Evolutionary conservation across 2,113 vertebrate genomes (phyloP).

Genomic region (Lophochroa leadbeateri): DNA sequence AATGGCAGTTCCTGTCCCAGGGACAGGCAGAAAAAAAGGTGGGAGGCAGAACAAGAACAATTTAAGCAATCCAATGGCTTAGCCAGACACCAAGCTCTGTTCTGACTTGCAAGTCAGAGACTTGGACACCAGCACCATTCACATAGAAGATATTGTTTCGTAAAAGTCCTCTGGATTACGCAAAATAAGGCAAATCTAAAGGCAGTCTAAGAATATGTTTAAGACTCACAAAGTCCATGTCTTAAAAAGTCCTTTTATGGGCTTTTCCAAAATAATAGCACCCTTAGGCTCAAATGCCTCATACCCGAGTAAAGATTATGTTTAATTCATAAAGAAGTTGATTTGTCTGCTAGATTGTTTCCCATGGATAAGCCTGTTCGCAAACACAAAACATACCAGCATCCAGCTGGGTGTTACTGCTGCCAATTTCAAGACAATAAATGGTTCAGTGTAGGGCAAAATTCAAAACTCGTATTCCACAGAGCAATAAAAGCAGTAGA

Average conservation of each 20-base stretch:
- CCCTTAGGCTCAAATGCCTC: constrained; percentile 33
- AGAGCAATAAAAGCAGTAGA: constrained; percentile 47
- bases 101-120: not conserved
- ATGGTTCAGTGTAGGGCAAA: constrained; percentile 20
- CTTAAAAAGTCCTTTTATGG: constrained; percentile 38
- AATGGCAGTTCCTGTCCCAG: not conserved
- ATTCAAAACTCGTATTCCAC: constrained; percentile 28
- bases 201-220: constrained; percentile 11
- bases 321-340: constrained; percentile 29
- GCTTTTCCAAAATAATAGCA: constrained; percentile 49
- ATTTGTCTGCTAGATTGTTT: constrained; percentile 41
- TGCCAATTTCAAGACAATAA: constrained; percentile 58
- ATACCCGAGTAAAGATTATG: constrained; percentile 11
- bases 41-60: not conserved
- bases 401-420: constrained; percentile 45
- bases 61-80: not conserved
- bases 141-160: not conserved
- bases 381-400: constrained; percentile 27
- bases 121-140: not conserved
- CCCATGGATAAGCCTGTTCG: not conserved
- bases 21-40: not conserved
- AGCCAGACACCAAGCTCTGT: not conserved
- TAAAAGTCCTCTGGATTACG: not conserved
- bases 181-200: constrained; percentile 8
- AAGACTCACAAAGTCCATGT: not conserved